Conservation (phyloP, 2,888 invertebrate genomes). For the Zeuzera pyrina region DNA sequence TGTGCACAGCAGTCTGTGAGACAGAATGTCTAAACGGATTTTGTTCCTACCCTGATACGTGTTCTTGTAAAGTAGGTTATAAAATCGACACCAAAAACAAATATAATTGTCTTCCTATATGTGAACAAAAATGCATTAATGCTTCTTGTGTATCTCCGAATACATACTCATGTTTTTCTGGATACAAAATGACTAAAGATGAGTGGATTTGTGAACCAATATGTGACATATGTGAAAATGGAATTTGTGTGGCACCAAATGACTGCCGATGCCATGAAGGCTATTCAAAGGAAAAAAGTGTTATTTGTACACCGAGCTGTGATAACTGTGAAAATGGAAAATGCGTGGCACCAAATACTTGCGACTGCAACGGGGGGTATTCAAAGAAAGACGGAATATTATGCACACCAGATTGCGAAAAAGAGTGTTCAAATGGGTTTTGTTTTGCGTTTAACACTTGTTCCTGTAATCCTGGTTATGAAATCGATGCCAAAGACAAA, state of each 20-base stretch:
- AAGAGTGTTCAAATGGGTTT: constrained; percentile 36
- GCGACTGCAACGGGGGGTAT: constrained; percentile 31
- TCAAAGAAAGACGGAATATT: constrained; percentile 3
- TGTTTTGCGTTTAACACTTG: constrained; percentile 48
- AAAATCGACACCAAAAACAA: no score
- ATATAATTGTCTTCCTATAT: neutral
- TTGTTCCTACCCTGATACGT: no score
- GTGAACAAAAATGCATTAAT: neutral
- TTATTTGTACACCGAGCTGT: no score
- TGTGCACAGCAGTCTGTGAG: no score
- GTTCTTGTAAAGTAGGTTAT: no score
- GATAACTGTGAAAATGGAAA: constrained; percentile 33
- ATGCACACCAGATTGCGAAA: constrained; percentile 20
- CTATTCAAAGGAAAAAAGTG: no score
- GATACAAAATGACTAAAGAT: constrained; percentile 17
- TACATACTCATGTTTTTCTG: neutral
- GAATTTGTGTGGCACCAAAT: constrained; percentile 22
- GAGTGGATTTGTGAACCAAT: constrained; percentile 16
- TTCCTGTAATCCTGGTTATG: constrained; percentile 42
- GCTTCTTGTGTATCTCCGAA: neutral
- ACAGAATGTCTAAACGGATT: neutral
- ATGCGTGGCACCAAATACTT: constrained; percentile 32
- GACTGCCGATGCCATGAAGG: constrained; percentile 22
- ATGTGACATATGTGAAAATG: constrained; percentile 31
- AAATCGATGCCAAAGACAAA: constrained; percentile 27